Evolutionary conservation across 2,113 vertebrate species (phyloP).

Genomic region (Potamarius usumacintae): DNA sequence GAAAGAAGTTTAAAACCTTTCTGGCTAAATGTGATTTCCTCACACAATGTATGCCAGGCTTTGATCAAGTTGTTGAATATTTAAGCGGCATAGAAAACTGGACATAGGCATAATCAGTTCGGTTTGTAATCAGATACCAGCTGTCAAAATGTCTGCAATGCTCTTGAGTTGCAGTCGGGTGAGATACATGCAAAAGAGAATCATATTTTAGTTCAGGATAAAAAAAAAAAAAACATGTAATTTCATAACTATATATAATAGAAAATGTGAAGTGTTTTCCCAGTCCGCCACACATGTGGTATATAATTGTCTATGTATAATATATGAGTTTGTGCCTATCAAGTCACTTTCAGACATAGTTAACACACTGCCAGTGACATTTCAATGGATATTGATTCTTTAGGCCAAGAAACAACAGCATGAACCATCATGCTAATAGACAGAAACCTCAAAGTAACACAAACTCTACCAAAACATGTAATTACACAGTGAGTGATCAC

Average conservation of each 20-base stretch:
- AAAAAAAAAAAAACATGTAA: neutral
- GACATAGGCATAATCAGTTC: neutral
- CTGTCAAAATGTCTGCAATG: neutral
- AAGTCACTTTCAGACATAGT: neutral
- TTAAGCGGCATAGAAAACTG: neutral
- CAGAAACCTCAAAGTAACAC: neutral
- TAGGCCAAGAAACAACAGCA: neutral
- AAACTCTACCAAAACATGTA: constrained; percentile 10
- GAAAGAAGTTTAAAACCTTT: neutral
- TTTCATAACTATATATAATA: neutral
- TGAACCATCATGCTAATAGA: neutral
- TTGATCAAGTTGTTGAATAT: neutral
- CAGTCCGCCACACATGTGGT: neutral
- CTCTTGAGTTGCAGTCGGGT: neutral
- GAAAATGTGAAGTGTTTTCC: neutral
- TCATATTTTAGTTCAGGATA: neutral
- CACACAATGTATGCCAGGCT: neutral
- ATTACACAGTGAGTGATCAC: neutral
- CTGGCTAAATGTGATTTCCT: neutral
- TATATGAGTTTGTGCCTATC: neutral
- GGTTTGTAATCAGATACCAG: neutral
- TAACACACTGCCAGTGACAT: neutral
- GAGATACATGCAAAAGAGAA: neutral
- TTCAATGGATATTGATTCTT: neutral
- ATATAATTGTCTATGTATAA: neutral